Conservation (phyloP, 2,797 vertebrate species). For the Pipistrellus nathusii region DNA sequence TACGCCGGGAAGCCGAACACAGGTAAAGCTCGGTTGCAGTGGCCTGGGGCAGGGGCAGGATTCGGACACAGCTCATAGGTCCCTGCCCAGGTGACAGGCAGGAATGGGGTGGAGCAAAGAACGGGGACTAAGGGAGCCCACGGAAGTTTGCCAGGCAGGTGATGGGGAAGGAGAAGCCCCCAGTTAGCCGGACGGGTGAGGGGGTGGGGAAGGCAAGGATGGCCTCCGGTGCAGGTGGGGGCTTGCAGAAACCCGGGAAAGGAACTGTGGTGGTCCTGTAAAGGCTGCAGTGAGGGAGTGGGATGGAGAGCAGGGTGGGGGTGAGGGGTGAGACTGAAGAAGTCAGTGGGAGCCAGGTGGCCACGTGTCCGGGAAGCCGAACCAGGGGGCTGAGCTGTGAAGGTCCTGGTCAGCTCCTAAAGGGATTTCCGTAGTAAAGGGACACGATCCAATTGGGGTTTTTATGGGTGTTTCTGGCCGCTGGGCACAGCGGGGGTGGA, state of each 20-base stretch:
- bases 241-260: background rate
- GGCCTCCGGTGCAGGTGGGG: too few species aligned
- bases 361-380: background rate
- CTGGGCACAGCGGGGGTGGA: background rate
- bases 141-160: too few species aligned
- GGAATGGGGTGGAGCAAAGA: background rate
- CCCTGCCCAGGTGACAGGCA: background rate
- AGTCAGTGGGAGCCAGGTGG: background rate
- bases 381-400: background rate
- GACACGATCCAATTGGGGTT: background rate
- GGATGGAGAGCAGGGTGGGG: fast-evolving
- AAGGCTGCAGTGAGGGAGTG: too few species aligned
- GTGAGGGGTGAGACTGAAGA: background rate
- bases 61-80: background rate
- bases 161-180: background rate
- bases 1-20: background rate
- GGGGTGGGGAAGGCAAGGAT: fast-evolving
- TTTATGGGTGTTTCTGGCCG: background rate
- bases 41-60: background rate
- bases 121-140: background rate
- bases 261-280: fast-evolving
- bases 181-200: fast-evolving
- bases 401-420: background rate
- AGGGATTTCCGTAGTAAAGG: background rate
- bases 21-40: too few species aligned